Base-by-base conservation (phyloP, 2,888 invertebrate species). In the Altica lythri region DNA sequence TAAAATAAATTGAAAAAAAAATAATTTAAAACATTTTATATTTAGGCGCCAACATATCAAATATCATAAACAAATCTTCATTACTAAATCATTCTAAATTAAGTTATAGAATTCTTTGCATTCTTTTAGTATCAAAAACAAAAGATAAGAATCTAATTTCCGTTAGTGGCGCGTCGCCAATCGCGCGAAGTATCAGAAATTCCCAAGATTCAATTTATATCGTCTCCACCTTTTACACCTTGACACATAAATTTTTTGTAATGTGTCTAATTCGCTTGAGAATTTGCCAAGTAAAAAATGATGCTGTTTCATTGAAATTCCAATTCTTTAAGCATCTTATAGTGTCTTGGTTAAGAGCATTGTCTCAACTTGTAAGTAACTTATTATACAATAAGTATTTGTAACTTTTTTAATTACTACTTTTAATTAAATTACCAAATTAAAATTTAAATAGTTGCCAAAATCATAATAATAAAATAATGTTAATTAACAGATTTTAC, bases 231-330 rank as follows among this genome's bases (percentile, higher is more conserved):
- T 44, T 38, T 44, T n/a, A 16, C 30, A 14, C 44, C 44, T 44
- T 44, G 44, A 44, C 44, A 44, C 44, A 44, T 44, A 44, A 44
- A 44, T 44, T 44, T 44, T 44, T 44, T 30, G 32, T 44, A 44
- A 44, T 44, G 44, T 44, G 44, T 44, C 30, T 44, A 44, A 40
- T 10, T 25, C 30, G 12, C 13, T 17, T 25, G 30, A 16, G 10
- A 44, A 17, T 30, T 44, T 44, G 29, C 44, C 16, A 10, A 30
- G 14, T 30, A 46, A 46, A 35, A 46, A 46, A 46, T 34, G 46
- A 46, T 35, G 46, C 46, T 35, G 46, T 35, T 46, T 25, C 34
- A 6, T 35, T 14, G 46, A 25, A 34, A 35, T 46, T 46, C 18
- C 32, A 22, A 34, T n/a, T 38, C 22, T 38, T 17, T 13, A n/a